Percentiles rank a stretch among this genome's conserved stretches.
These are phyloP conservation scores for Echeneis naucrates DNA, from an alignment of 2,797 vertebrate genomes.

Conservation along the genomic window DNA sequence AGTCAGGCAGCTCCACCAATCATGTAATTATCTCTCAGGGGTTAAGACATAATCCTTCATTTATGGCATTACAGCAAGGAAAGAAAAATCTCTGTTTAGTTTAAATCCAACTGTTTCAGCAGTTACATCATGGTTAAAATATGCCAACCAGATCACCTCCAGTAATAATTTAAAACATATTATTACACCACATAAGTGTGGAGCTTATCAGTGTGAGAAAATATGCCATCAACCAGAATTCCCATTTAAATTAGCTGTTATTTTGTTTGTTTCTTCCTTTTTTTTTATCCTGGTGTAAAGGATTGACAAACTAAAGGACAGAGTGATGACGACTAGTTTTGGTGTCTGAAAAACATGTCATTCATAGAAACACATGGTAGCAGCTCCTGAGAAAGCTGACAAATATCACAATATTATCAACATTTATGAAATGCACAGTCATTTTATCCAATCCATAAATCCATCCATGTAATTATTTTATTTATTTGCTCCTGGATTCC, in stretches of 20 bases:
- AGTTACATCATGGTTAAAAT: constrained; percentile 49
- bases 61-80: constrained; percentile 43
- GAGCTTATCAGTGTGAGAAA: neutral
- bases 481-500: constrained; percentile 42
- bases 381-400: constrained; percentile 1
- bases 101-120: constrained; percentile 26
- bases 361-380: neutral
- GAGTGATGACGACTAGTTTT: too few species aligned
- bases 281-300: neutral
- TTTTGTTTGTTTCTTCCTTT: too few species aligned
- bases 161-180: constrained; percentile 16
- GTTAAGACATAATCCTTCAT: constrained; percentile 43
- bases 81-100: constrained; percentile 51
- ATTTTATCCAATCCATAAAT: constrained; percentile 40
- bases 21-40: constrained; percentile 23
- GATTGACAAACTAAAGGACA: neutral
- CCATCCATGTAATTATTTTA: constrained; percentile 13
- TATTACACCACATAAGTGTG: neutral
- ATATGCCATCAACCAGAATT: neutral
- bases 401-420: constrained; percentile 11
- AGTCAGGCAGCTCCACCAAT: constrained; percentile 1
- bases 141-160: constrained; percentile 12
- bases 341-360: neutral
- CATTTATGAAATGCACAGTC: constrained; percentile 14
- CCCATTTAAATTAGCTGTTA: neutral